Evolutionary conservation across 1,140 invertebrate genomes (phyloP).

Genomic region (Diorhabda elongata): DNA sequence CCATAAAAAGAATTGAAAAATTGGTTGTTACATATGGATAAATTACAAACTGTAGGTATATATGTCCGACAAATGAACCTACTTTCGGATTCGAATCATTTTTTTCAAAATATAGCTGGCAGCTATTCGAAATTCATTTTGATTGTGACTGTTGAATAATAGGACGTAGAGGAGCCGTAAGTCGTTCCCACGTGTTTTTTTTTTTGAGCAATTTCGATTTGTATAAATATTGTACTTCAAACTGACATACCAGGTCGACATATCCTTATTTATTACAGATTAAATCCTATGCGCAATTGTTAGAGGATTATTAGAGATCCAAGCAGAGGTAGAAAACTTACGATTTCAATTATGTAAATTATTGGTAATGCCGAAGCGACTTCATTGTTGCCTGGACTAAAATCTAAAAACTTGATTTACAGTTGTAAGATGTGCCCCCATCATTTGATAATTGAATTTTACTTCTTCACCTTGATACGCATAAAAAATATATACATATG

Average conservation of each 20-base stretch:
- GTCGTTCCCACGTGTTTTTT: conserved; percentile 1
- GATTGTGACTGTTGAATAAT: conserved; percentile 1
- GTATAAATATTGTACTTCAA: not conserved
- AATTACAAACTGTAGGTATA: not conserved
- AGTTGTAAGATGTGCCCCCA: no score
- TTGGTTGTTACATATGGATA: not conserved
- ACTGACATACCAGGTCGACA: not conserved
- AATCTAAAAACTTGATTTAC: no score
- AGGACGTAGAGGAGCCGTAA: not conserved
- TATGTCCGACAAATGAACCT: not conserved
- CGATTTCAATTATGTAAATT: conserved; percentile 12
- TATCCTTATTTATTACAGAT: conserved; percentile 3
- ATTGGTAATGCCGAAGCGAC: conserved; percentile 3
- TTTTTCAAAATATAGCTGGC: not conserved
- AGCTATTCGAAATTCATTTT: conserved; percentile 1
- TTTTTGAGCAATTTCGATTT: not conserved
- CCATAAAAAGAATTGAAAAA: not conserved
- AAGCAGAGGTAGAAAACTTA: conserved; percentile 4
- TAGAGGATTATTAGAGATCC: not conserved
- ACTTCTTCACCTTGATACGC: no score
- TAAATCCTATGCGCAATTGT: not conserved
- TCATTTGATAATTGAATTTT: no score
- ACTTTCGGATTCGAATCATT: not conserved
- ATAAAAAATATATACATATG: no score
- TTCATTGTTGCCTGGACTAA: not conserved